Evolutionary conservation across 2,113 vertebrate species (phyloP), one percentile per base, ranked within the genome.

Genomic region (Corythoichthys haematopterus): DNA sequence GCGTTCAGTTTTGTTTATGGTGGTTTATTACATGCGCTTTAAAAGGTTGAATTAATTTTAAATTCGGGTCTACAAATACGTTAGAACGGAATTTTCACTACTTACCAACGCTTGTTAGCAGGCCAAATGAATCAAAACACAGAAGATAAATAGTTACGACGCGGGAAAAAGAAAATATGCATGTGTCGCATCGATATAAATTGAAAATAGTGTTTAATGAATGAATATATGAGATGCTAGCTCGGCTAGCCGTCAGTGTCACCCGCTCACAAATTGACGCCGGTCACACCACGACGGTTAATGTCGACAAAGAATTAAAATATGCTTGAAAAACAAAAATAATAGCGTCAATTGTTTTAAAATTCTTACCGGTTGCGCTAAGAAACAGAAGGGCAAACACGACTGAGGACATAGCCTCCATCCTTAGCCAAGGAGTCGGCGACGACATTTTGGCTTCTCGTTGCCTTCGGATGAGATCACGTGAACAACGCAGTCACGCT

Each of bases 391-490:
- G 11, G 33, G 59, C n/a, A 43, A 83, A 61, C 64, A 13, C 58
- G 4, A 46, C 69, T 20, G 63, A 72, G 28, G 80, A 75, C 37
- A 72, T 59, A 69, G 75, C 63, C 58, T 83, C 72, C 88, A 88
- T 88, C 82, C 74, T 82, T 65, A 55, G 4, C 0, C 46, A 66
- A 73, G 13, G 66, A 36, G 63, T 71, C 75, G 68, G 62, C 77
- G 82, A 81, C 81, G 82, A 81, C 81, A 83, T 87, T 69, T 80
- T 62, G 10, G 40, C 20, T 74, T 80, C 57, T 70, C 71, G 60
- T 40, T 14, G 48, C 48, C 14, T 15, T 38, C 20, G 53, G 73
- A 71, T 47, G 46, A 3, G 62, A 71, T 88, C 88, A 89, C 68
- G 72, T 90, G 87, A 90, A 80, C 50, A 2, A 0, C 7, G 47